Percentiles rank a stretch among this genome's conserved stretches.
These are phyloP conservation scores for Protobothrops mucrosquamatus DNA, from an alignment of 2,113 vertebrate species.

Conservation along the genomic window DNA sequence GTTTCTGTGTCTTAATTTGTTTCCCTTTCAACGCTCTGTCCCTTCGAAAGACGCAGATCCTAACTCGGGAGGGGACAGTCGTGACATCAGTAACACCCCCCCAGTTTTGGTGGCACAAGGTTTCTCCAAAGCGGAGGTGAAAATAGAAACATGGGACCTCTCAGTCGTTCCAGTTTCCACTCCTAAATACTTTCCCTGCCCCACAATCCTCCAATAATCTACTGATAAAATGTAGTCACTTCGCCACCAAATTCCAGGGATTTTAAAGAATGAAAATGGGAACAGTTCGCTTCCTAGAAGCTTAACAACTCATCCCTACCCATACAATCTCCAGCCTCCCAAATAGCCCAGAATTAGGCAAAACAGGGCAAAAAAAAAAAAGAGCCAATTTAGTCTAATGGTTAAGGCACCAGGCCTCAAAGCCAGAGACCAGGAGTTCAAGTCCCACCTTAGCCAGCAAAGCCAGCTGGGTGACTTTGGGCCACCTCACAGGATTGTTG, in stretches of 20 bases:
- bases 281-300: neutral
- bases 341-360: neutral
- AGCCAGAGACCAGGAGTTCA: neutral
- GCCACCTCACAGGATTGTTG: neutral
- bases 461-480: neutral
- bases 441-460: neutral
- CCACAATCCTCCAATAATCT: no score
- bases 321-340: neutral
- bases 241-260: no score
- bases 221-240: no score
- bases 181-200: no score
- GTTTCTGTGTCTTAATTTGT: neutral
- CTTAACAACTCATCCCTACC: neutral
- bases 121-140: no score
- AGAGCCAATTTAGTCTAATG: neutral
- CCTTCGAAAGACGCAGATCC: neutral
- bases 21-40: neutral
- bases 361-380: neutral
- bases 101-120: no score
- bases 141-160: neutral
- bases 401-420: neutral
- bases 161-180: no score
- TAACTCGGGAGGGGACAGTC: no score
- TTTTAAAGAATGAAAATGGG: no score
- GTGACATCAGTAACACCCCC: no score